These are phyloP conservation scores for Drosophila athabasca DNA, from an alignment of 1,140 invertebrate species.

Conservation along the genomic window DNA sequence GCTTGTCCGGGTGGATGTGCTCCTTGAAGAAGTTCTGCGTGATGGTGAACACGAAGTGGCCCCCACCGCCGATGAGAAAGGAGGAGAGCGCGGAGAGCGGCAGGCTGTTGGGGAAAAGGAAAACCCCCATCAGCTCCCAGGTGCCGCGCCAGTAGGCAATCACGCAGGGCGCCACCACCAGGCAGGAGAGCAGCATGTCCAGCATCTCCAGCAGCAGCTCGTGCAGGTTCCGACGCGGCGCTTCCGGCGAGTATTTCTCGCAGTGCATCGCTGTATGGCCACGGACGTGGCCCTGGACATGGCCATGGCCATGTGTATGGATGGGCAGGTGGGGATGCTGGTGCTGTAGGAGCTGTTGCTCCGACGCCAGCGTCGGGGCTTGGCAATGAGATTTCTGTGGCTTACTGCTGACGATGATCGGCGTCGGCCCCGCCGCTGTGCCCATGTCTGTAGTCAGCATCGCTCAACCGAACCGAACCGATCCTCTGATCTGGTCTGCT, in stretches of 20 bases:
- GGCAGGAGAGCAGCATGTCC: slow-evolving; percentile 89
- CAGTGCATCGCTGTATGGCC: slow-evolving; percentile 12
- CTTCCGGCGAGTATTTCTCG: slow-evolving; percentile 80
- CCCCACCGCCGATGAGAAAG: slow-evolving; percentile 87
- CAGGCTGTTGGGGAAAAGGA: slow-evolving; percentile 87
- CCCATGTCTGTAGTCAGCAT: slow-evolving; percentile 67
- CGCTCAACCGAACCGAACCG: neutral
- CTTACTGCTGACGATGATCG: slow-evolving; percentile 53
- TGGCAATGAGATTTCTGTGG: slow-evolving; percentile 55
- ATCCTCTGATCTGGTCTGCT: too few species aligned
- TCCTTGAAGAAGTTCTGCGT: slow-evolving; percentile 87
- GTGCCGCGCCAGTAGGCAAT: slow-evolving; percentile 94
- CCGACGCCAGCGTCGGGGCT: slow-evolving; percentile 18
- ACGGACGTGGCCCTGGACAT: slow-evolving; percentile 13
- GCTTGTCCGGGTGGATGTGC: slow-evolving; percentile 87
- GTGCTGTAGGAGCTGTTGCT: slow-evolving; percentile 46
- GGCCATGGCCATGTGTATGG: slow-evolving; percentile 24
- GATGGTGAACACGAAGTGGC: slow-evolving; percentile 88
- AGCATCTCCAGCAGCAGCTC: slow-evolving; percentile 87
- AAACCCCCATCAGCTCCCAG: slow-evolving; percentile 91
- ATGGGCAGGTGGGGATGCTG: slow-evolving; percentile 10
- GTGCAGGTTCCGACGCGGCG: slow-evolving; percentile 69
- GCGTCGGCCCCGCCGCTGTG: slow-evolving; percentile 31
- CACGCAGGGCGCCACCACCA: slow-evolving; percentile 90
- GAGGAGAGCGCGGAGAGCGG: slow-evolving; percentile 87